Conservation (phyloP, 1,140 invertebrate genomes). For the Lucilia cuprina region DNA sequence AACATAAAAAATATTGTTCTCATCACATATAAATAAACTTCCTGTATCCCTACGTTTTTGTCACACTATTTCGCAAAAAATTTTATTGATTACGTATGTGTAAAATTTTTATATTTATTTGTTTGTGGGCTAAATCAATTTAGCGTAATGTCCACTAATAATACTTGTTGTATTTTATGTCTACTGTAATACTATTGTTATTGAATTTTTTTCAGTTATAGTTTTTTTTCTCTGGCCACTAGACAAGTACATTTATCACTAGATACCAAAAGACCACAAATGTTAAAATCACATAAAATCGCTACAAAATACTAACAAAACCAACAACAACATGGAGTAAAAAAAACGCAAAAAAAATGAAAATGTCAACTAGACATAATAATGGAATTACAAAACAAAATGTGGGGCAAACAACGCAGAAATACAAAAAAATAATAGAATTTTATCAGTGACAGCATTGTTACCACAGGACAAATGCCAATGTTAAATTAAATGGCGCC, state of each 20-base stretch:
- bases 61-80: too few species aligned
- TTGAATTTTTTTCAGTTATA: too few species aligned
- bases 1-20: too few species aligned
- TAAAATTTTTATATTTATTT: neutral
- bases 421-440: neutral
- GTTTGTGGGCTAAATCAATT: neutral
- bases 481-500: conserved; percentile 5
- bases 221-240: neutral
- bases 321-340: neutral
- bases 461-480: conserved; percentile 22
- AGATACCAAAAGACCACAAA: conserved; percentile 23
- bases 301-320: neutral
- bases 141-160: conserved; percentile 19
- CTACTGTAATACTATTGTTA: too few species aligned
- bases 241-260: conserved; percentile 32
- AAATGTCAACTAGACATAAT: conserved; percentile 8
- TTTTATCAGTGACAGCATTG: neutral
- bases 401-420: neutral
- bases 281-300: conserved; percentile 19
- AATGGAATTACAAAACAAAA: neutral
- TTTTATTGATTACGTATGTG: neutral
- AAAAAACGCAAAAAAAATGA: neutral
- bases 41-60: too few species aligned
- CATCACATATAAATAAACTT: too few species aligned
- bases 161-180: neutral